Evolutionary conservation across 2,113 vertebrate genomes (phyloP).

Genomic region (zebrafish (Danio rerio)): GRCz12tu NC_133195.1:42924501-42925000

Average conservation of each 20-base stretch:
- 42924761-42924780: conserved; percentile 44
- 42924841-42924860: conserved; percentile 32
- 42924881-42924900: conserved; percentile 60
- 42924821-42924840: conserved; percentile 30
- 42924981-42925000: conserved; percentile 54
- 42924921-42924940: conserved; percentile 59
- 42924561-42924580: not conserved
- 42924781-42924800: conserved; percentile 60
- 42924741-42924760: conserved; percentile 41
- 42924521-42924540: no score
- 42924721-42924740: conserved; percentile 30
- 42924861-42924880: conserved; percentile 22
- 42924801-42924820: conserved; percentile 58
- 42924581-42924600: not conserved
- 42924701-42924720: not conserved
- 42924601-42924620: no score
- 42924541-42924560: not conserved
- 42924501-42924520: no score
- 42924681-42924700: not conserved
- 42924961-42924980: conserved; percentile 60
- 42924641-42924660: not conserved
- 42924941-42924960: conserved; percentile 67
- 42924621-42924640: not conserved
- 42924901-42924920: conserved; percentile 59
- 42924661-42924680: not conserved